Evolutionary conservation across 1,140 invertebrate species (phyloP), one percentile per base, ranked within the genome.

Genomic region (Bombus waltoni): DNA sequence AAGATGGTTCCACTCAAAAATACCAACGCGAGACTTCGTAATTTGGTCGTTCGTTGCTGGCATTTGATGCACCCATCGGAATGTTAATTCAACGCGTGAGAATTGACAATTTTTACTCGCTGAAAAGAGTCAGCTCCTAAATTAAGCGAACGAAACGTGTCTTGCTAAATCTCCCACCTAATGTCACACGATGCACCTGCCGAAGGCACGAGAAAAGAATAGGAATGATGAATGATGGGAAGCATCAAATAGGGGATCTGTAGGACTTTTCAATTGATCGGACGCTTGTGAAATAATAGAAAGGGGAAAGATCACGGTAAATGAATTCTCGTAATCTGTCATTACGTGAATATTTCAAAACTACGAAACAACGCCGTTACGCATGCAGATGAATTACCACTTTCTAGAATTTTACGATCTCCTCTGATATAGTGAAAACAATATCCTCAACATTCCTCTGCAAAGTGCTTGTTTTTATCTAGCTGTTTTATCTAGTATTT

Each of bases 21-120:
- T 83, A 75, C 40, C 75, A 75, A 66, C n/a, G 42, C 35, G 72
- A 82, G 22, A 66, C 81, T 82, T 82, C 22, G 53, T 57, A 70
- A 77, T 83, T 83, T 78, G 65, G 70, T 83, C 74, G 59, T 78
- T 70, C 82, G n/a, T 44, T 28, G n/a, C 13, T 78, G 65, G 38
- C 74, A 71, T 83, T 83, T 78, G 66, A 35, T 83, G 32, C 35
- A 35, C 18, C 44, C 44, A 35, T 68, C 6, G 44, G 44, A 68
- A 83, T 76, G 57, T 18, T 25, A 76, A 76, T 83, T 22, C 9
- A 22, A 40, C 25, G 25, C 47, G 25, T 25, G 32, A 22, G 81
- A 25, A 38, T 8, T 53, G 18, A 22, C 8, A 10, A n/a, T 42
- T 81, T 81, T n/a, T 25, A 0, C 4, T 40, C 22, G 1, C 0